Evolutionary conservation across 2,113 vertebrate genomes (phyloP).

Genomic region (Tachuris rubrigastra): DNA sequence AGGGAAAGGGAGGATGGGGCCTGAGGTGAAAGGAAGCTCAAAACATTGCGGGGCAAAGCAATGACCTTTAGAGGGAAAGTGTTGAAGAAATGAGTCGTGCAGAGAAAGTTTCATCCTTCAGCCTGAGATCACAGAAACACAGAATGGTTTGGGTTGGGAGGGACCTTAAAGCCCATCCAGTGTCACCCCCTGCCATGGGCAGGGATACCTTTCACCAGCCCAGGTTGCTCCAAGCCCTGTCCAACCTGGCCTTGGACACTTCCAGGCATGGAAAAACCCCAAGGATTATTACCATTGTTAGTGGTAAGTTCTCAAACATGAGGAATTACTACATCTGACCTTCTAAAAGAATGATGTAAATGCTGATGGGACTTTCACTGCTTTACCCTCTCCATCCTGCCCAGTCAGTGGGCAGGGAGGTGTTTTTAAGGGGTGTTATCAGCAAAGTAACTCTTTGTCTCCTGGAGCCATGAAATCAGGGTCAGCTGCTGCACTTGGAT

Average conservation of each 20-base stretch:
- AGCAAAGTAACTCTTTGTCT: background rate
- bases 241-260: rapidly evolving
- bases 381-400: background rate
- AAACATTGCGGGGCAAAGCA: background rate
- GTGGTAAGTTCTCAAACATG: background rate
- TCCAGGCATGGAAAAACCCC: background rate
- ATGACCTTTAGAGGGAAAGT: background rate
- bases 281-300: background rate
- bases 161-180: background rate
- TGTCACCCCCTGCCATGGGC: background rate
- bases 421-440: background rate
- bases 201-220: background rate
- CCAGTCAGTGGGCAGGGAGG: background rate
- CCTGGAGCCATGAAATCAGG: background rate
- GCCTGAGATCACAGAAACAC: background rate
- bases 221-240: background rate
- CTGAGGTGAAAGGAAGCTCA: background rate
- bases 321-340: background rate
- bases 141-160: background rate
- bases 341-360: background rate
- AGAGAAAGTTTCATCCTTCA: background rate
- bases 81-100: background rate
- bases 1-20: background rate
- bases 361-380: background rate
- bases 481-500: background rate